Conservation (phyloP, 2,797 vertebrate genomes). For the Hydrophis major region DNA sequence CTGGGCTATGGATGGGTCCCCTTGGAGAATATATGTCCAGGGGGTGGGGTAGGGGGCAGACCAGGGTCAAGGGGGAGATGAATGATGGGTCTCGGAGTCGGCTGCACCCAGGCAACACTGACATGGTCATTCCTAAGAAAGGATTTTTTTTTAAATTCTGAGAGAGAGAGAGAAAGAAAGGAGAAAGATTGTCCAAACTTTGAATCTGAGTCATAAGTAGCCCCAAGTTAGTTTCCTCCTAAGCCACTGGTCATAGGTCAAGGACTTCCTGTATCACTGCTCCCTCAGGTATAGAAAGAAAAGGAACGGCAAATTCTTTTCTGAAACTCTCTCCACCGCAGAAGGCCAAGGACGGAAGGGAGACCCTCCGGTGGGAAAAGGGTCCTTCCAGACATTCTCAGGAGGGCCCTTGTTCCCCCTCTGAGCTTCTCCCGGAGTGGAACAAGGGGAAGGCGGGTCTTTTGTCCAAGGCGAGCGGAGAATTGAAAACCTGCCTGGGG, state of each 20-base stretch:
- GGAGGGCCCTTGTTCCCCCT: neutral
- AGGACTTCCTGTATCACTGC: neutral
- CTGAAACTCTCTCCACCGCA: neutral
- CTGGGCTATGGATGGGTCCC: no score
- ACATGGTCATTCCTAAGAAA: no score
- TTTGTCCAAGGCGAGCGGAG: neutral
- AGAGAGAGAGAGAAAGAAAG: accelerated
- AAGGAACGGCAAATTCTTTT: neutral
- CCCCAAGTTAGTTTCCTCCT: neutral
- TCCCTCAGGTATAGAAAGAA: neutral
- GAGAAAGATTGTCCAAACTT: no score
- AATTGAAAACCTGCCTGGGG: neutral
- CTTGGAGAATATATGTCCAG: no score
- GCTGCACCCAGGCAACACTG: no score
- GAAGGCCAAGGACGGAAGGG: no score
- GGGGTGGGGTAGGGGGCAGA: no score
- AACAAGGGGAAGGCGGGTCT: neutral
- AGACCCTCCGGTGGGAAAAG: no score
- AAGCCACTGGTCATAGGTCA: neutral
- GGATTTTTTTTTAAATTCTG: no score
- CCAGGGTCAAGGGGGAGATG: no score
- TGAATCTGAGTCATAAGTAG: neutral
- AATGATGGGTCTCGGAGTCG: no score
- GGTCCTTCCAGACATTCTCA: neutral
- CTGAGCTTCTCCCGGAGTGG: neutral